phyloP scores from a whole-genome alignment of 1,140 invertebrate genomes.

The Hyles vespertilio region DNA sequence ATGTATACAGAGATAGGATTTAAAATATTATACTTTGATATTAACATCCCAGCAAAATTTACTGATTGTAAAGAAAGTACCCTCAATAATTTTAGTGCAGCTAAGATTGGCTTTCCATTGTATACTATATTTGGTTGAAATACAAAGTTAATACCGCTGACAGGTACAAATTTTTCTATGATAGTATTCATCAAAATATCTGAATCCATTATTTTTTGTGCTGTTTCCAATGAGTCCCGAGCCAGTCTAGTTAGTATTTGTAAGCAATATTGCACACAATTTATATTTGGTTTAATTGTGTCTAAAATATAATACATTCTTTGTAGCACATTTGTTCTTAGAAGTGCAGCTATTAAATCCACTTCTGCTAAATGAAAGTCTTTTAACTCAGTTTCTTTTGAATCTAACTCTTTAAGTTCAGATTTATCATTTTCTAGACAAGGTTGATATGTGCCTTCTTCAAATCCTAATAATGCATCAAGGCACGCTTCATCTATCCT shows the following conservation, averaged over 20 bases:
- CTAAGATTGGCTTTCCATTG: conserved; percentile 64
- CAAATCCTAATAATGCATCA: conserved; percentile 82
- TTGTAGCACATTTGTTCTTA: conserved; percentile 86
- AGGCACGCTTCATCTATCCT: conserved; percentile 86
- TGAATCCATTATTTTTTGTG: conserved; percentile 76
- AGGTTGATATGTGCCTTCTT: conserved; percentile 80
- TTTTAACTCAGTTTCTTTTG: conserved; percentile 83
- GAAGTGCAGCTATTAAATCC: conserved; percentile 83
- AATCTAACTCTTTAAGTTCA: conserved; percentile 76
- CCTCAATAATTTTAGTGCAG: conserved; percentile 74
- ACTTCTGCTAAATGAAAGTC: conserved; percentile 89
- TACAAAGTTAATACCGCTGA: conserved; percentile 47
- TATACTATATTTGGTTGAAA: conserved; percentile 52
- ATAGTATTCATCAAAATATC: conserved; percentile 78
- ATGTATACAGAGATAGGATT: conserved; percentile 70
- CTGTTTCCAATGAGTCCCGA: conserved; percentile 80
- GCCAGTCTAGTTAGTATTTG: conserved; percentile 83
- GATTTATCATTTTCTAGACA: conserved; percentile 75
- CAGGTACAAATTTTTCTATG: conserved; percentile 78
- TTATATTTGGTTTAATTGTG: conserved; percentile 78
- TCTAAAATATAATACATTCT: conserved; percentile 84
- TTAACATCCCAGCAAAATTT: conserved; percentile 50
- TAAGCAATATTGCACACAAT: conserved; percentile 80
- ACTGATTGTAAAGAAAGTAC: conserved; percentile 67
- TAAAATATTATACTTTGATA: conserved; percentile 68